A percentile compares a stretch with the other conserved stretches of the same genome.
These are phyloP conservation scores for Stichodactyla helianthus DNA, from an alignment of 64 coral and sea anemone species.

Conservation along the genomic window DNA sequence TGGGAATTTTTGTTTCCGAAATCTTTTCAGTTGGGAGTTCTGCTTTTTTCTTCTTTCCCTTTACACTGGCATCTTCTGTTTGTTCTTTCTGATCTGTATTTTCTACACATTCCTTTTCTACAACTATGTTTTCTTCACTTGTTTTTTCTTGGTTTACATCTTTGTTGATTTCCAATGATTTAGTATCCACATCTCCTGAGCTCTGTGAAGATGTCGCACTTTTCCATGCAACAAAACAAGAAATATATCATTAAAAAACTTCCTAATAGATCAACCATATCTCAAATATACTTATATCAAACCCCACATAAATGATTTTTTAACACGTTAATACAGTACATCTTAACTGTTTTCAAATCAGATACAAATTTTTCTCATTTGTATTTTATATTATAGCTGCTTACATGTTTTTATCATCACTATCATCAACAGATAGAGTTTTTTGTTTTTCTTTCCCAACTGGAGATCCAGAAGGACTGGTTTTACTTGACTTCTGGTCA, in stretches of 20 bases:
- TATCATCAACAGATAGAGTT: slow-evolving; percentile 45
- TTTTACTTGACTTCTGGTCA: slow-evolving; percentile 53
- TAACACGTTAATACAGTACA: too few relatives aligned
- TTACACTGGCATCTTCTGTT: neutral
- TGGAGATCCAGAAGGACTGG: neutral
- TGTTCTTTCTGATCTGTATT: neutral
- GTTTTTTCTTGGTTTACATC: neutral
- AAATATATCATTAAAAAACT: neutral
- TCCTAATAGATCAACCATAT: neutral
- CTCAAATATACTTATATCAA: too few relatives aligned
- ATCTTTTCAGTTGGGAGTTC: neutral
- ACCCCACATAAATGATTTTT: too few relatives aligned
- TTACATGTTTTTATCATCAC: neutral
- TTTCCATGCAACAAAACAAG: neutral
- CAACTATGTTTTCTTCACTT: neutral
- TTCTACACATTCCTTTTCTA: neutral
- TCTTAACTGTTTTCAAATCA: too few relatives aligned
- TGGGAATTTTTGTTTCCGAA: neutral
- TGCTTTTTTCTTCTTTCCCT: neutral
- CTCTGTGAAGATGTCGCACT: neutral
- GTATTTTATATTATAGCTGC: neutral
- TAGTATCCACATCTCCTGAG: neutral
- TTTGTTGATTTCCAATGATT: neutral
- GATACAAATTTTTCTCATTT: too few relatives aligned
- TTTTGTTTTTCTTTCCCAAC: slow-evolving; percentile 13